Conservation (phyloP, 2,113 vertebrate genomes). For the Baryphthengus martii region DNA sequence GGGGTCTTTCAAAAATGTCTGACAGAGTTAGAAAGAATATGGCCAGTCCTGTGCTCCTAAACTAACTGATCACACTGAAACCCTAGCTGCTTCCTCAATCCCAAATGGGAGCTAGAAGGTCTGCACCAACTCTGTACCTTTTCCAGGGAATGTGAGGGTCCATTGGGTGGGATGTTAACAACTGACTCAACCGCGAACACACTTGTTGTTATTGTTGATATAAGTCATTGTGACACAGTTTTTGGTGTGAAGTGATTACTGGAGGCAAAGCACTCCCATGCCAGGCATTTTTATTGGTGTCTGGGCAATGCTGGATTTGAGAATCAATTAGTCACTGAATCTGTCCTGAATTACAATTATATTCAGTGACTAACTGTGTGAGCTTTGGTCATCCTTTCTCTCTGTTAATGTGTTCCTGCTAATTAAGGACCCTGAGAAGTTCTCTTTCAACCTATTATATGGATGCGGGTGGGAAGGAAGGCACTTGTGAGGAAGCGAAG, state of each 20-base stretch:
- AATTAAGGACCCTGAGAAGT: constrained; percentile 25
- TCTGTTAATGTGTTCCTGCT: background rate
- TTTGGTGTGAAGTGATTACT: background rate
- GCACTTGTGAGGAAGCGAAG: background rate
- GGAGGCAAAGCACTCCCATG: background rate
- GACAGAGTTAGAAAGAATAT: background rate
- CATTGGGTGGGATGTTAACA: background rate
- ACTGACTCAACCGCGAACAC: background rate
- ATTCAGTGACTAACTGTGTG: background rate
- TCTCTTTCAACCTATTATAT: background rate
- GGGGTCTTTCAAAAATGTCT: background rate
- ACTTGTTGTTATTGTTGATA: background rate
- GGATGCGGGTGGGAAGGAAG: background rate
- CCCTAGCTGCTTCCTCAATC: background rate
- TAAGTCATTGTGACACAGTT: background rate
- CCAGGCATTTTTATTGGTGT: background rate
- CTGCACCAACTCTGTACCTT: background rate
- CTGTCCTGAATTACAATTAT: background rate
- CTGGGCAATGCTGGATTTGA: background rate
- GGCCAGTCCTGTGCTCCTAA: background rate
- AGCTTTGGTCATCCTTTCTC: constrained; percentile 31
- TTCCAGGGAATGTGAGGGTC: background rate
- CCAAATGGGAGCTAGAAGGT: background rate
- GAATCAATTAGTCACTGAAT: background rate
- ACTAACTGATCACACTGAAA: background rate